Conservation (phyloP, 2,888 invertebrate species). For the Thera obeliscata region DNA sequence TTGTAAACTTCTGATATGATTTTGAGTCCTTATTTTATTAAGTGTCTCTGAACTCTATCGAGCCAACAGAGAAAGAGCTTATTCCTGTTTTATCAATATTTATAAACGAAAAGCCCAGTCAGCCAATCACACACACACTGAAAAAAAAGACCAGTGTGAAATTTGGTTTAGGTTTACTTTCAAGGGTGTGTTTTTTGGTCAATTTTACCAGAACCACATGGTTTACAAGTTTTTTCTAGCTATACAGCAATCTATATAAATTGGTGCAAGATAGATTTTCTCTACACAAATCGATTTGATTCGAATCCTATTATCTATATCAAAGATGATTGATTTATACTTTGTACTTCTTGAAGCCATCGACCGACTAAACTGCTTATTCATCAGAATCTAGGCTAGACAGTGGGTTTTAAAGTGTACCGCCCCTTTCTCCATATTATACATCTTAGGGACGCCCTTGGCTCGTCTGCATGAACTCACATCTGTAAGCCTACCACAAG, state of each 20-base stretch:
- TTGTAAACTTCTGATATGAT: constrained; percentile 47
- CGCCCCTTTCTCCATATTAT: constrained; percentile 78
- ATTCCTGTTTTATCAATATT: too few species aligned
- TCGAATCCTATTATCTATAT: neutral
- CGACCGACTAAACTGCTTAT: neutral
- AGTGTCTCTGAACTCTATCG: neutral
- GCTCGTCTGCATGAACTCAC: constrained; percentile 62
- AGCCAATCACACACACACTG: too few species aligned
- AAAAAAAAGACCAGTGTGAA: too few species aligned
- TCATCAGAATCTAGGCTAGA: constrained; percentile 22
- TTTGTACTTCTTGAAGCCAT: neutral
- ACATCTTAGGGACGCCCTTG: constrained; percentile 52
- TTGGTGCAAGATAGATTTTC: neutral
- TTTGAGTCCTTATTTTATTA: neutral
- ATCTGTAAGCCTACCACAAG: constrained; percentile 7
- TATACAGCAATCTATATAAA: too few species aligned
- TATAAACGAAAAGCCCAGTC: too few species aligned
- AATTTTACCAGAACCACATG: too few species aligned
- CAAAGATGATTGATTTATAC: neutral
- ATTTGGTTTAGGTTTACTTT: too few species aligned
- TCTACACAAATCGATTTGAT: neutral
- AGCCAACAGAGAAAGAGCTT: too few species aligned
- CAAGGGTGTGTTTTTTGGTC: too few species aligned
- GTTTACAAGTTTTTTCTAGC: too few species aligned
- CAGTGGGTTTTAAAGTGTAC: constrained; percentile 59